Conservation (phyloP, 2,113 vertebrate genomes). For the Coptodon rendalli region DNA sequence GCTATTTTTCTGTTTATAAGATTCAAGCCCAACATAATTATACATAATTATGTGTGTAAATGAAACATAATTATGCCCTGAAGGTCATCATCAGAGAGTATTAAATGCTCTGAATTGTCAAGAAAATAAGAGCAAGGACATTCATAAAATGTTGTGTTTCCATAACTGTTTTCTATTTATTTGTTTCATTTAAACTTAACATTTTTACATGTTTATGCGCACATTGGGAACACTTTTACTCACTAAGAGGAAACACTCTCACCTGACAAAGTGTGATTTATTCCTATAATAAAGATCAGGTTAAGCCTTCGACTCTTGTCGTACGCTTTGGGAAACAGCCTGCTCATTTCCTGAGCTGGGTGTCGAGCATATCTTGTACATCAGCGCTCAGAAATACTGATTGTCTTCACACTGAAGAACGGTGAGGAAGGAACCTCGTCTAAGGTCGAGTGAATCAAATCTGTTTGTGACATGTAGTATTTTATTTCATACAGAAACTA, state of each 20-base stretch:
- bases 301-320: neutral
- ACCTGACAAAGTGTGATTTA: neutral
- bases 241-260: neutral
- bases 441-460: neutral
- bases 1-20: neutral
- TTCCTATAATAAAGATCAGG: neutral
- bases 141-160: neutral
- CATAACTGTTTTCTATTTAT: neutral
- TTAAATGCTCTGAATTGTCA: accelerated
- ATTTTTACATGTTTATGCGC: neutral
- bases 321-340: neutral
- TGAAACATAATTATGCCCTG: neutral
- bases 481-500: neutral
- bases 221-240: neutral
- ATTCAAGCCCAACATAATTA: neutral
- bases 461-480: neutral
- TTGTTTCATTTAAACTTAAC: neutral
- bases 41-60: neutral
- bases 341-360: neutral
- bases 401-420: neutral
- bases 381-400: neutral
- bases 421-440: neutral
- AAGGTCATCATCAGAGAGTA: accelerated
- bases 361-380: neutral
- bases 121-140: neutral